These are phyloP conservation scores for Oscheius sp. DNA, from an alignment of 2,888 invertebrate genomes.

Conservation along the genomic window DNA sequence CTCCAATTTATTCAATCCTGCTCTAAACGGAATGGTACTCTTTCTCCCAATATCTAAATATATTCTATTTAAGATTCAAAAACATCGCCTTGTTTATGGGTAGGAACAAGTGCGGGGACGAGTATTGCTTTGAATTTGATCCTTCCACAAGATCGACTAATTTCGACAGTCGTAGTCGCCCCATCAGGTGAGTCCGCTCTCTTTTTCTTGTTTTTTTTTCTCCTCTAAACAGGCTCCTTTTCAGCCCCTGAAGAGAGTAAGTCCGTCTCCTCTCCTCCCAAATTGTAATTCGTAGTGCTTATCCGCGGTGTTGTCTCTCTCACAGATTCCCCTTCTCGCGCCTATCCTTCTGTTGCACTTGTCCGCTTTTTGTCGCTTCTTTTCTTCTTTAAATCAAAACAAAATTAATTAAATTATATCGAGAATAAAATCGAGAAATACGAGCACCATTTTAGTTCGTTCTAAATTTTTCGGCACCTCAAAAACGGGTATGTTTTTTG, in stretches of 20 bases:
- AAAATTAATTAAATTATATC: too few species aligned
- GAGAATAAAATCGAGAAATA: neutral
- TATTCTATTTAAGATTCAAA: conserved; percentile 55
- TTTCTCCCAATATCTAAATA: neutral
- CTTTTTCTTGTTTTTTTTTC: conserved; percentile 32
- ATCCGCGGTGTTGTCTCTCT: conserved; percentile 27
- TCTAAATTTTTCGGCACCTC: conserved; percentile 24
- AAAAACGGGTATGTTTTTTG: conserved; percentile 28
- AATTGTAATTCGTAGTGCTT: conserved; percentile 33
- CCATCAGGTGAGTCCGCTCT: conserved; percentile 63
- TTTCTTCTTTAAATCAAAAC: neutral
- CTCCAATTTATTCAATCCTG: conserved; percentile 65
- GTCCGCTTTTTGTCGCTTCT: conserved; percentile 17
- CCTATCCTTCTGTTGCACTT: conserved; percentile 32
- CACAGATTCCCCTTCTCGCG: conserved; percentile 23
- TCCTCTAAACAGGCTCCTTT: conserved; percentile 30
- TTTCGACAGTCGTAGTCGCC: conserved; percentile 65
- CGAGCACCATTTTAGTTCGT: conserved; percentile 25
- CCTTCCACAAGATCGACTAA: conserved; percentile 79
- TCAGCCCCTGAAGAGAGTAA: conserved; percentile 52
- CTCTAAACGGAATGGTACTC: conserved; percentile 64
- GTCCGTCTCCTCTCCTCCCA: conserved; percentile 40
- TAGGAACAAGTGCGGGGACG: conserved; percentile 95
- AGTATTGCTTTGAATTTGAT: conserved; percentile 91
- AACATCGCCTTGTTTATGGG: conserved; percentile 91